Conservation (phyloP, 2,888 invertebrate genomes). For the Andrena marginata region DNA sequence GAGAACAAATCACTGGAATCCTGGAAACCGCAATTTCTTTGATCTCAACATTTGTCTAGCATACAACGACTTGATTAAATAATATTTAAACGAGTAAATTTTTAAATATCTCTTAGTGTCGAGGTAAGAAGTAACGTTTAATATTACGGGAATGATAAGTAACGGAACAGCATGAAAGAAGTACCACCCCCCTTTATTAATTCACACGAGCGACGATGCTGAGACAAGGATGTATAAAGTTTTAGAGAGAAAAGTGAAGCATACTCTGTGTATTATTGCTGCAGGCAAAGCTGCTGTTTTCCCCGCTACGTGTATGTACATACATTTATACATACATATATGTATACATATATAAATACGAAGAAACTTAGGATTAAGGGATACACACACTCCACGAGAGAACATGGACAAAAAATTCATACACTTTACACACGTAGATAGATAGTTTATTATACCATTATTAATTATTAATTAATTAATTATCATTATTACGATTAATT, state of each 20-base stretch:
- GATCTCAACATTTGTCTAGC: slow-evolving; percentile 84
- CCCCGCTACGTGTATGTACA: slow-evolving; percentile 80
- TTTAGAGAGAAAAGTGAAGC: slow-evolving; percentile 71
- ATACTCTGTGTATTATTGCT: slow-evolving; percentile 80
- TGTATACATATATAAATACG: slow-evolving; percentile 80
- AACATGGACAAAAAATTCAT: slow-evolving; percentile 68
- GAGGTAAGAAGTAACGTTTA: slow-evolving; percentile 59
- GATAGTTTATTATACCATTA: slow-evolving; percentile 82
- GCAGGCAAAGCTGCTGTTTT: slow-evolving; percentile 76
- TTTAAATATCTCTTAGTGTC: slow-evolving; percentile 78
- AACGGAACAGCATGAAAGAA: slow-evolving; percentile 61
- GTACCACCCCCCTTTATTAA: slow-evolving; percentile 67
- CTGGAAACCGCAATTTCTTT: slow-evolving; percentile 82
- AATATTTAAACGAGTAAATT: slow-evolving; percentile 78
- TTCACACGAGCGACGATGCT: slow-evolving; percentile 52
- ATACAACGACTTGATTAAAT: slow-evolving; percentile 83
- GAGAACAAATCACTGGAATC: slow-evolving; percentile 56
- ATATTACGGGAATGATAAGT: slow-evolving; percentile 69
- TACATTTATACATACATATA: slow-evolving; percentile 78
- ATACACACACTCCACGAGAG: slow-evolving; percentile 73
- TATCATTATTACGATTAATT: slow-evolving; percentile 77
- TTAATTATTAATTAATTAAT: slow-evolving; percentile 70
- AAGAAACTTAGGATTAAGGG: slow-evolving; percentile 67
- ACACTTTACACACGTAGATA: slow-evolving; percentile 81
- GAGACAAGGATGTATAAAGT: slow-evolving; percentile 79